A percentile compares a stretch with the other conserved stretches of the same genome.
phyloP scores from a whole-genome alignment of 2,888 invertebrate species.

The Craniophora ligustri region DNA sequence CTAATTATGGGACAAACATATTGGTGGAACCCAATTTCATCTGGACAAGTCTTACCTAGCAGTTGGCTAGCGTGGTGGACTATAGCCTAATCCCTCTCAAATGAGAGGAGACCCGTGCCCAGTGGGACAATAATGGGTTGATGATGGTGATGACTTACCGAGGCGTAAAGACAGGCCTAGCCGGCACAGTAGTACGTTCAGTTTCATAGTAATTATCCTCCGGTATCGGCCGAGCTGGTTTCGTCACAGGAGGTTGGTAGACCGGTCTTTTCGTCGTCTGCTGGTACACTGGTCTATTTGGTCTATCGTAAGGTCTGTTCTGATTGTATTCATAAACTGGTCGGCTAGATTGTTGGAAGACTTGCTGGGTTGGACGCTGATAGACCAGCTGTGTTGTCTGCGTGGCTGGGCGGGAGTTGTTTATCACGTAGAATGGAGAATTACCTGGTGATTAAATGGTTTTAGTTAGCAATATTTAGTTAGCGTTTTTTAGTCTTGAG shows the following conservation, averaged over 20 bases:
- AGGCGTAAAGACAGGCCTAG: background rate
- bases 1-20: too few relatives aligned
- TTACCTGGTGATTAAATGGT: conserved; percentile 19
- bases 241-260: background rate
- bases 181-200: background rate
- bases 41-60: too few relatives aligned
- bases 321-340: conserved; percentile 19
- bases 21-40: too few relatives aligned
- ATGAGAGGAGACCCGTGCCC: too few relatives aligned
- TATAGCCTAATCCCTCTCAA: too few relatives aligned
- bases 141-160: conserved; percentile 22
- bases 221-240: background rate
- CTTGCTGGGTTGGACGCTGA: conserved; percentile 26
- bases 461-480: background rate
- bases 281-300: conserved; percentile 5
- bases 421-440: conserved; percentile 15
- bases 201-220: conserved; percentile 1
- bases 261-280: conserved; percentile 13
- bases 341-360: conserved; percentile 7
- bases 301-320: conserved; percentile 5
- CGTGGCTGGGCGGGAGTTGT: conserved; percentile 4
- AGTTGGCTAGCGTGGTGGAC: too few relatives aligned
- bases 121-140: too few relatives aligned
- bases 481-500: too few relatives aligned
- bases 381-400: conserved; percentile 11